Percentiles rank a stretch among this genome's conserved stretches.
These are phyloP conservation scores for Drosophila engyochracea DNA, from an alignment of 2,888 invertebrate genomes.

Conservation along the genomic window DNA sequence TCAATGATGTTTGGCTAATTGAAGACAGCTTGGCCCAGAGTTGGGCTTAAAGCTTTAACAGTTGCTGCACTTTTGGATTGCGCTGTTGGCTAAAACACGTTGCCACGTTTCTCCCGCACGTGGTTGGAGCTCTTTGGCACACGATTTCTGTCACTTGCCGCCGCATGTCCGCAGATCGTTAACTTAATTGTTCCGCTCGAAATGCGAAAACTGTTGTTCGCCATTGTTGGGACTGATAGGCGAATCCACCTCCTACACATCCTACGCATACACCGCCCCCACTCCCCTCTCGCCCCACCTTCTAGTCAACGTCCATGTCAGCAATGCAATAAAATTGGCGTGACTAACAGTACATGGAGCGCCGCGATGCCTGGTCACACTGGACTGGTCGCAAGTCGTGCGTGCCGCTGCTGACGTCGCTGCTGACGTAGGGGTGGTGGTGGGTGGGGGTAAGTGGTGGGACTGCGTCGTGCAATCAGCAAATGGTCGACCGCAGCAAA, in stretches of 20 bases:
- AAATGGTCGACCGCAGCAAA: conserved; percentile 78
- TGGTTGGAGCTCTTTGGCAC: conserved; percentile 46
- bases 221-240: conserved; percentile 76
- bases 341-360: conserved; percentile 67
- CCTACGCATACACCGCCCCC: background rate
- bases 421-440: conserved; percentile 31
- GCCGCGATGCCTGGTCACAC: conserved; percentile 11
- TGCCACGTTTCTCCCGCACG: conserved; percentile 39
- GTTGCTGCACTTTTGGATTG: background rate
- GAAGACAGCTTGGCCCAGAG: conserved; percentile 34
- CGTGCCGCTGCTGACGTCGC: conserved; percentile 62
- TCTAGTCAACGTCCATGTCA: conserved; percentile 46
- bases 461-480: conserved; percentile 64
- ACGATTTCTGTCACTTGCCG: conserved; percentile 59
- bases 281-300: background rate
- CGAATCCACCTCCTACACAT: conserved; percentile 13
- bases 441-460: background rate
- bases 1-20: conserved; percentile 53
- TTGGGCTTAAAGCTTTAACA: conserved; percentile 26
- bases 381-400: conserved; percentile 55
- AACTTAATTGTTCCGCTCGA: conserved; percentile 82
- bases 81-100: conserved; percentile 23
- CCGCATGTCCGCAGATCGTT: conserved; percentile 73
- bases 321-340: conserved; percentile 77
- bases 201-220: conserved; percentile 70